A percentile compares a stretch with the other conserved stretches of the same genome.
phyloP scores from a whole-genome alignment of 64 coral and sea anemone genomes.

The Cladopsammia gracilis region DNA sequence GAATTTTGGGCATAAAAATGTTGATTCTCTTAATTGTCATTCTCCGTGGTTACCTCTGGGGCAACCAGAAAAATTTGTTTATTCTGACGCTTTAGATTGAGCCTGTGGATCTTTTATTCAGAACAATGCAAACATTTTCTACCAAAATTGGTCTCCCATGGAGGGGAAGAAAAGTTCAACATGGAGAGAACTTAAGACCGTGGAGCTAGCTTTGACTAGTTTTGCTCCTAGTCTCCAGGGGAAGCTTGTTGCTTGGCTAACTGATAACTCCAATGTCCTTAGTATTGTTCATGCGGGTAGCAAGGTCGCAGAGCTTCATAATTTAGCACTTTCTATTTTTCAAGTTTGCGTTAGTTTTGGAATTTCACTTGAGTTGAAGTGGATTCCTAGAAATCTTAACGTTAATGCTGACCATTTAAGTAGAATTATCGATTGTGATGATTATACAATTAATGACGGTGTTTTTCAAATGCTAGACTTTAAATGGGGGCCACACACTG shows the following conservation, averaged over 20 bases:
- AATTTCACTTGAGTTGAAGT: slow-evolving; percentile 63
- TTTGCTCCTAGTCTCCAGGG: slow-evolving; percentile 18
- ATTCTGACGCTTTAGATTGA: slow-evolving; percentile 33
- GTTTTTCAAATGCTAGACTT: slow-evolving; percentile 21
- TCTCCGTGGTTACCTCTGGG: slow-evolving; percentile 17
- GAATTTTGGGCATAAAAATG: slow-evolving; percentile 41
- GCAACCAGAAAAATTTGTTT: slow-evolving; percentile 43
- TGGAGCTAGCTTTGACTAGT: background rate
- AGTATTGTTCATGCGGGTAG: slow-evolving; percentile 36
- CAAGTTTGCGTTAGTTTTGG: slow-evolving; percentile 1
- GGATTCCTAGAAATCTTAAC: slow-evolving; percentile 79
- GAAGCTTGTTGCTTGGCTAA: slow-evolving; percentile 38
- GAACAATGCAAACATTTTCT: slow-evolving; percentile 47
- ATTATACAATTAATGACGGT: slow-evolving; percentile 65
- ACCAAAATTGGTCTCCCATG: slow-evolving; percentile 42
- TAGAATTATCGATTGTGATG: slow-evolving; percentile 68
- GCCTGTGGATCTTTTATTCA: slow-evolving; percentile 37
- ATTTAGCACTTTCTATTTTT: slow-evolving; percentile 46
- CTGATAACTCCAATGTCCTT: slow-evolving; percentile 65
- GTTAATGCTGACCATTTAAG: slow-evolving; percentile 62
- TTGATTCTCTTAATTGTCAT: slow-evolving; percentile 1
- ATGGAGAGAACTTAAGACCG: slow-evolving; percentile 34
- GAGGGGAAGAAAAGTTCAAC: slow-evolving; percentile 47
- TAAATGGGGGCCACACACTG: slow-evolving; percentile 44
- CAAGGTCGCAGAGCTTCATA: slow-evolving; percentile 48